Evolutionary conservation across 2,888 invertebrate genomes (phyloP), one percentile per base, ranked within the genome.

Genomic region (Pollenia labialis): DNA sequence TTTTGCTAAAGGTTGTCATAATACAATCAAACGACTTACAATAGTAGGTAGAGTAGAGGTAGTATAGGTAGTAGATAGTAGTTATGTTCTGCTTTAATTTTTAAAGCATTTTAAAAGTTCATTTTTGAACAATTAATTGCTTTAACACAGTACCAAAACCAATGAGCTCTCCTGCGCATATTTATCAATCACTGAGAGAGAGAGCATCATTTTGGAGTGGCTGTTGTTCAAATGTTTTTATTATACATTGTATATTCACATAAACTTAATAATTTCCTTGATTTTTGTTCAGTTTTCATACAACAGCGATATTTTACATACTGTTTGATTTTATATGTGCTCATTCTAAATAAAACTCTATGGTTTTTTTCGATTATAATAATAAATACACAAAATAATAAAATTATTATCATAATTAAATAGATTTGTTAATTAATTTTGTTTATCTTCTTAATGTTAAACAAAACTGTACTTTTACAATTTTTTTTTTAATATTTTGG

Each of bases 351-450:
- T 85, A 88, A 75, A 87, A 86, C 82, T 90, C 89, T 88, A 89
- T 88, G 87, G 87, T 77, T 88, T 87, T 79, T 82, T 87, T 74
- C 62, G 74, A 68, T 81, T 87, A 87, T 50, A 87, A 87, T 86
- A 86, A 87, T 84, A 87, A 87, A 90, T 88, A 89, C 87, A 89
- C 87, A 90, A 90, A 89, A 90, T 88, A 88, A 87, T 84, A 88
- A 86, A 64, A 85, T 88, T 89, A 89, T 88, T 89, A 88, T 75
- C 66, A 83, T 58, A 80, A 81, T 58, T 69, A 85, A 54, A 52
- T 46, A 69, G 56, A 76, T 69, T 76, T 52, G 69, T 86, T 83
- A 83, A 74, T 83, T 85, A 86, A 74, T 81, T 86, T 60, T 18
- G 48, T 52, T 64, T 71, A 56, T 52, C 18, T 23, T 23, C 68